phyloP scores from a whole-genome alignment of 2,113 vertebrate genomes.

The Spea multiplicata region DNA sequence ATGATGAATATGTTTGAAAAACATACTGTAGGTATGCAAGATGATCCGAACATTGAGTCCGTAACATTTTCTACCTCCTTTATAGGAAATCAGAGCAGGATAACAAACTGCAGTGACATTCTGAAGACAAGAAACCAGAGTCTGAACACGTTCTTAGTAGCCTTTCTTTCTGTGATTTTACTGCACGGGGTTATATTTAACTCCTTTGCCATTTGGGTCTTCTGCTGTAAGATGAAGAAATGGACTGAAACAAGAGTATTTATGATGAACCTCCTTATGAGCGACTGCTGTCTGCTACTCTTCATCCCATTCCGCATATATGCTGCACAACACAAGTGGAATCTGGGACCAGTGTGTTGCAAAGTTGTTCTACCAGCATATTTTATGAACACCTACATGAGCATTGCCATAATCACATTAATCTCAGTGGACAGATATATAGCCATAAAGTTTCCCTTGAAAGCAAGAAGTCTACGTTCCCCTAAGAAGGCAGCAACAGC shows the following conservation, averaged over 20 bases:
- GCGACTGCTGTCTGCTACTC: conserved; percentile 66
- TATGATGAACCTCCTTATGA: conserved; percentile 65
- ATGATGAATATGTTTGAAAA: no score
- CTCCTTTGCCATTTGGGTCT: conserved; percentile 60
- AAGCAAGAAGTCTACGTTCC: conserved; percentile 60
- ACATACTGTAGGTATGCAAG: no score
- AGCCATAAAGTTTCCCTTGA: conserved; percentile 69
- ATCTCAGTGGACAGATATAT: conserved; percentile 71
- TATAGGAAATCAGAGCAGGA: neutral
- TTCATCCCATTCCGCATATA: conserved; percentile 61
- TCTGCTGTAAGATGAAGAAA: conserved; percentile 59
- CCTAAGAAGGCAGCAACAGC: conserved; percentile 53
- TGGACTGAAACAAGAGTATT: conserved; percentile 72
- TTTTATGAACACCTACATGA: conserved; percentile 70
- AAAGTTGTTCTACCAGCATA: conserved; percentile 50
- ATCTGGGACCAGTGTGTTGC: conserved; percentile 6
- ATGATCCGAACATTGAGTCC: no score
- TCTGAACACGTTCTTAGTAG: conserved; percentile 21
- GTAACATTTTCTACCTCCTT: neutral
- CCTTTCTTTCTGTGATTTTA: conserved; percentile 43
- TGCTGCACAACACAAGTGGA: fast-evolving
- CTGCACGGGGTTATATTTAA: conserved; percentile 65
- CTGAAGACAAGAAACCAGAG: neutral
- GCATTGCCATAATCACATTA: conserved; percentile 61
- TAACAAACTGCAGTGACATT: conserved; percentile 18